phyloP scores from a whole-genome alignment of 2,113 vertebrate species.

The Anolis carolinensis region DNA sequence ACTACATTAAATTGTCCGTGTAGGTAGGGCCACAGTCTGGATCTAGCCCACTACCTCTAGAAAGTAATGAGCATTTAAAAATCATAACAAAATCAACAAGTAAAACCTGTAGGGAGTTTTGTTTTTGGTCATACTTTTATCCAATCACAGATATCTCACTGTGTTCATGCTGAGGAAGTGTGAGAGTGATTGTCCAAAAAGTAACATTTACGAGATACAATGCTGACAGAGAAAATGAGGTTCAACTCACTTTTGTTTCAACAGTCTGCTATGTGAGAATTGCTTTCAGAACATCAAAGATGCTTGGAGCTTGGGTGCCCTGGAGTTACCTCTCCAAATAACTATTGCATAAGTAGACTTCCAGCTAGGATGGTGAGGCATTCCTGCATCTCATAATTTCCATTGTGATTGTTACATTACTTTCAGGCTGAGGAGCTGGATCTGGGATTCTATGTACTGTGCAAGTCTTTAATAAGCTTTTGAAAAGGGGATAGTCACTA shows the following conservation, averaged over 20 bases:
- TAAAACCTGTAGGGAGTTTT: not conserved
- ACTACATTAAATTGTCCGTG: too few relatives aligned
- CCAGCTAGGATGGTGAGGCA: conserved; percentile 32
- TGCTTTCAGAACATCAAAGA: conserved; percentile 36
- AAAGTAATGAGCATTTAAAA: conserved; percentile 10
- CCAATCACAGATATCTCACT: too few relatives aligned
- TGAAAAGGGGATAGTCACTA: conserved; percentile 35
- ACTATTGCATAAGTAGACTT: conserved; percentile 52
- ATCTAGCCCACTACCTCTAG: not conserved
- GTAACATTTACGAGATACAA: not conserved
- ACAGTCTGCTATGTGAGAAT: conserved; percentile 41
- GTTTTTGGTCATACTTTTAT: too few relatives aligned
- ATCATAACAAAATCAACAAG: not conserved
- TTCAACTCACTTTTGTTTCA: not conserved
- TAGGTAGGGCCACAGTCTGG: not conserved
- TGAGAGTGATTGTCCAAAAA: too few relatives aligned
- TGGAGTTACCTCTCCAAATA: conserved; percentile 37
- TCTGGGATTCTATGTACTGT: conserved; percentile 38
- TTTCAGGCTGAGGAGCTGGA: conserved; percentile 48
- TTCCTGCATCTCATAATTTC: conserved; percentile 36
- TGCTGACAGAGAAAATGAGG: conserved; percentile 43
- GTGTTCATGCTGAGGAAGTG: too few relatives aligned
- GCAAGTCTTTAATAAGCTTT: conserved; percentile 31
- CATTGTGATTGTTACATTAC: conserved; percentile 33
- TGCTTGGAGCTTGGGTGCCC: conserved; percentile 37